Base-by-base conservation (phyloP, 2,888 invertebrate species). In the Calameuta filiformis region DNA sequence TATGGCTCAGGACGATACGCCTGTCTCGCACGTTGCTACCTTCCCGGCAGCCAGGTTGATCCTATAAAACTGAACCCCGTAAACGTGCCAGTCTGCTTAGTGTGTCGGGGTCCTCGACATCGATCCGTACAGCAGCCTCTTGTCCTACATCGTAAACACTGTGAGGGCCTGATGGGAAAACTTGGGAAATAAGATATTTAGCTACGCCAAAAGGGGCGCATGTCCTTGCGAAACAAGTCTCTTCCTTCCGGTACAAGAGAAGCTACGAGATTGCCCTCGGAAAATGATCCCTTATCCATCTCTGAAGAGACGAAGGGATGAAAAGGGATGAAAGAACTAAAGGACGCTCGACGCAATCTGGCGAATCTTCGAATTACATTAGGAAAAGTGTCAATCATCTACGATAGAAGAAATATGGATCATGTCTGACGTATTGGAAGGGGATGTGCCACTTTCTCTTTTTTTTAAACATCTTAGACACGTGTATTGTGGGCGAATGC, bases 1-100 rank as follows among this genome's bases (percentile, higher is more conserved):
- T 86, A 86, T 86, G 86, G 85, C 85, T 86, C 86, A 86, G 86
- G 86, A 86, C 86, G 86, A 86, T 86, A 85, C 86, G 86, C 77
- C 85, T 86, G 86, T 82, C 85, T 78, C 82, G 86, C 82, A 75
- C 73, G 9, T 12, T 31, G 71, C 71, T 30, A 71, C 71, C 56
- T 23, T 23, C 2, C 56, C 23, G 56, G 56, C 9, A 15, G 6
- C 9, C 56, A 56, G 56, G 56, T 56, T 56, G 56, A 23, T 23
- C 23, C 56, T 56, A 23, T 15, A 56, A 56, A 56, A 56, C 56
- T 23, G 9, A 56, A 23, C 23, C 23, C 56, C 56, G 56, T 56
- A 23, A 23, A 56, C 56, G 56, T 56, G 56, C 56, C 56, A 56
- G 56, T 23, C 6, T 23, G 23, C 56, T 56, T 2, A 56, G 56